phyloP scores from a whole-genome alignment of 2,888 invertebrate genomes.

The Parascotia fuliginaria region DNA sequence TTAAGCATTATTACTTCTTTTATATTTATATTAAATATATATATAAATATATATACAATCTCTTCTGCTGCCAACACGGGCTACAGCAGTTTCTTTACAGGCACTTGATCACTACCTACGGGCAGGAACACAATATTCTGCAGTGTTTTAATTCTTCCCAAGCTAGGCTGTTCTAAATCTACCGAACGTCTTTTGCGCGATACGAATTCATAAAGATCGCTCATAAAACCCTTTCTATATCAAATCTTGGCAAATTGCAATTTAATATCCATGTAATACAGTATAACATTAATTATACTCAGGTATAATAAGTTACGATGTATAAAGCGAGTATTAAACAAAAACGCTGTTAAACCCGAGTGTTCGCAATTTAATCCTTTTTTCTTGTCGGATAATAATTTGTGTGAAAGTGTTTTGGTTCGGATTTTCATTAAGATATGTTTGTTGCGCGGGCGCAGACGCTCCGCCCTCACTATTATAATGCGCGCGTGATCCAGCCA shows the following conservation, averaged over 20 bases:
- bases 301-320: constrained; percentile 3
- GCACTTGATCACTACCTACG: no score
- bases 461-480: constrained; percentile 37
- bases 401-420: constrained; percentile 44
- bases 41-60: no score
- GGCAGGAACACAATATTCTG: no score
- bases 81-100: no score
- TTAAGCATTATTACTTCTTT: no score
- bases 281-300: constrained; percentile 6
- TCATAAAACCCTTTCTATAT: not conserved
- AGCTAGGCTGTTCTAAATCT: no score
- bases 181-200: no score
- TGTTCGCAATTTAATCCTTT: constrained; percentile 31
- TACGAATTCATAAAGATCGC: not conserved
- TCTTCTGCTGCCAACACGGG: no score
- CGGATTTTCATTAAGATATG: constrained; percentile 58
- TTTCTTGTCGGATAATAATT: constrained; percentile 30
- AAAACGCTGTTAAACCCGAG: constrained; percentile 22
- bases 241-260: constrained; percentile 5
- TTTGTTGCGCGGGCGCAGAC: constrained; percentile 43
- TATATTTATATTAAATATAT: no score
- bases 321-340: constrained; percentile 12
- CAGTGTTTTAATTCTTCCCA: no score
- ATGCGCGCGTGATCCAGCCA: constrained; percentile 33
- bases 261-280: constrained; percentile 13